These are phyloP conservation scores for Heloderma charlesbogerti DNA, from an alignment of 2,113 vertebrate genomes.

Conservation along the genomic window DNA sequence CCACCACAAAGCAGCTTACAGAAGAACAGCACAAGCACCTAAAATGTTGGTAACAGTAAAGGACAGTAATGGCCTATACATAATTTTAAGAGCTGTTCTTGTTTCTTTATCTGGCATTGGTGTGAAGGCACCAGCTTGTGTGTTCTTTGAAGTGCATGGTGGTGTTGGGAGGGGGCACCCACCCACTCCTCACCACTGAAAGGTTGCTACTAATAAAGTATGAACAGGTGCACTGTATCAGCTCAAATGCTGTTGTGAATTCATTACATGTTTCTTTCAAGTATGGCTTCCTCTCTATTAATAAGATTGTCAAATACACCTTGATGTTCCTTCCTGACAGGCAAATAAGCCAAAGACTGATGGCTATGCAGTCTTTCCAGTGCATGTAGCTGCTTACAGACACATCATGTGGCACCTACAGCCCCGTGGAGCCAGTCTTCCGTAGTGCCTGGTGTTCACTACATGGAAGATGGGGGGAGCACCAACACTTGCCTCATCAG, in stretches of 20 bases:
- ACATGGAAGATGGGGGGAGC: not conserved
- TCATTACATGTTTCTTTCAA: not conserved
- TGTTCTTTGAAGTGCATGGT: not conserved
- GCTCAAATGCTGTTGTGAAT: not conserved
- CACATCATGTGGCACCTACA: not conserved
- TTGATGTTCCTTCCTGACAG: not conserved
- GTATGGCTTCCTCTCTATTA: not conserved
- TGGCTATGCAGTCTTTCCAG: not conserved
- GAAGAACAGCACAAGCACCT: not conserved
- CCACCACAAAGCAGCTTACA: accelerated
- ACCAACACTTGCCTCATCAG: not conserved
- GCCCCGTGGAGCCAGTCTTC: not conserved
- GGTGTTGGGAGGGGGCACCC: not conserved
- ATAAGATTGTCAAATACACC: not conserved
- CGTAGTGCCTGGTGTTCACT: not conserved
- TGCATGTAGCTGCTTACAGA: not conserved
- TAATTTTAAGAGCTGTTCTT: not conserved
- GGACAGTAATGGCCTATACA: constrained; percentile 5
- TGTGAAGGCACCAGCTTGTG: not conserved
- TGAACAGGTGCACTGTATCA: no score
- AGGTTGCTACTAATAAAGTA: not conserved
- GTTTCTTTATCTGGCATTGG: no score
- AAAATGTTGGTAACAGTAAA: not conserved
- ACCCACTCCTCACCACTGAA: not conserved
- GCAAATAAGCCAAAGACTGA: not conserved